Evolutionary conservation across 2,797 vertebrate genomes (phyloP).

Genomic region (Neosilurus mollespiculum): DNA sequence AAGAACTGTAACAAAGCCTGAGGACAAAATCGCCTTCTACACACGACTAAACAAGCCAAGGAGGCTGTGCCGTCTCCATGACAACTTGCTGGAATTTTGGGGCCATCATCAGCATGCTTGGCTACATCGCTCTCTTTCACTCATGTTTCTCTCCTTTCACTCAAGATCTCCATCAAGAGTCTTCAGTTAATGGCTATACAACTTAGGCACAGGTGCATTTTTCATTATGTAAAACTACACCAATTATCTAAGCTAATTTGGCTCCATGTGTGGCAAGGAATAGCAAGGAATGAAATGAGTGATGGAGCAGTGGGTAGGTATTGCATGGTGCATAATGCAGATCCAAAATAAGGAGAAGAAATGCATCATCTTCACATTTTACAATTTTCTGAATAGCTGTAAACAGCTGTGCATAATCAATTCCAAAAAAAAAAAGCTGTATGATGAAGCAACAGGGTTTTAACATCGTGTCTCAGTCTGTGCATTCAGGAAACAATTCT

Average conservation of each 20-base stretch:
- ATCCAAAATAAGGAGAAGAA: not conserved
- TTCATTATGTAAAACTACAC: not conserved
- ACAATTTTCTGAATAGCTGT: not conserved
- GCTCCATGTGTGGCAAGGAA: not conserved
- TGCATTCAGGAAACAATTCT: not conserved
- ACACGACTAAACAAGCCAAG: conserved; percentile 42
- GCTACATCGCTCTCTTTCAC: conserved; percentile 47
- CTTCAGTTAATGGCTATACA: conserved; percentile 18
- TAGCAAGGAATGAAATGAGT: not conserved
- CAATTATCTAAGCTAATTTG: not conserved
- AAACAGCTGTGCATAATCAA: not conserved
- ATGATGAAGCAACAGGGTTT: not conserved
- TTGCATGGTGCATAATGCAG: not conserved
- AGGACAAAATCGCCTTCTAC: not conserved
- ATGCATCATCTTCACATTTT: not conserved
- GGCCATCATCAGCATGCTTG: conserved; percentile 59
- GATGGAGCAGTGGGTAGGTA: not conserved
- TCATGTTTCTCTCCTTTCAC: conserved; percentile 27
- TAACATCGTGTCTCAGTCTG: not conserved
- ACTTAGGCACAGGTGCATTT: conserved; percentile 5
- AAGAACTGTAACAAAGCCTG: not conserved
- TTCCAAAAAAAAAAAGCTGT: not conserved
- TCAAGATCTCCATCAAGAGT: conserved; percentile 14
- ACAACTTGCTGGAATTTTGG: conserved; percentile 59
- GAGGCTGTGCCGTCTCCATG: conserved; percentile 61